Evolutionary conservation across 2,888 invertebrate species (phyloP), one percentile per base, ranked within the genome.

Genomic region (Agrochola lychnidis): DNA sequence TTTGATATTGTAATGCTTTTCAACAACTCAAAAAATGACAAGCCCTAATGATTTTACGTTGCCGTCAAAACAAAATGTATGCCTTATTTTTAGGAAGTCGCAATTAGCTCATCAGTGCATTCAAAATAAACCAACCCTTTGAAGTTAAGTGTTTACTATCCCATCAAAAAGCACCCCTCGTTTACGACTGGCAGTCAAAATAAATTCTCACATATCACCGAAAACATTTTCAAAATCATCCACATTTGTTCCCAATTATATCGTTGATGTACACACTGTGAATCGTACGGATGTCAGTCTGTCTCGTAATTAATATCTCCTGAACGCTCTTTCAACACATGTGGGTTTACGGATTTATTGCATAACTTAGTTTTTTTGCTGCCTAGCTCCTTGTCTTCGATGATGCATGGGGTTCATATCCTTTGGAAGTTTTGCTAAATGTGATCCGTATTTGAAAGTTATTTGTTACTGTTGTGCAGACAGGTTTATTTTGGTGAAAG

Each of bases 171-270:
- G 73, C 75, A 86, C 82, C 88, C 88, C 78, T 83, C 83, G 73
- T 76, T 85, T 77, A 81, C 79, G 78, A 73, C 73, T 72, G 53
- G 69, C 67, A 87, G 91, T 91, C 91, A 90, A 90, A 91, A 91
- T 89, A 90, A 87, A 90, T 88, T 87, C 84, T 86, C 82, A 87
- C 89, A 86, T 89, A 88, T 87, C 86, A 84, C 77, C 82, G 69
- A 83, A 82, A 87, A 84, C 83, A 85, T 84, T 87, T 84, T 74
- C 80, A 66, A 87, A 90, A 88, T 89, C 90, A 91, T 87, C 90
- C 86, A 95, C 95, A 95, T 95, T 95, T 95, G 95, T 94, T 95
- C 88, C 94, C 93, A 95, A 95, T 95, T 95, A 95, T 91, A 89
- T 87, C 90, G 93, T 92, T 95, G 95, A 95, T 94, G 94, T 94